Conservation (phyloP, 2,797 vertebrate genomes). For the Falco columbarius region DNA sequence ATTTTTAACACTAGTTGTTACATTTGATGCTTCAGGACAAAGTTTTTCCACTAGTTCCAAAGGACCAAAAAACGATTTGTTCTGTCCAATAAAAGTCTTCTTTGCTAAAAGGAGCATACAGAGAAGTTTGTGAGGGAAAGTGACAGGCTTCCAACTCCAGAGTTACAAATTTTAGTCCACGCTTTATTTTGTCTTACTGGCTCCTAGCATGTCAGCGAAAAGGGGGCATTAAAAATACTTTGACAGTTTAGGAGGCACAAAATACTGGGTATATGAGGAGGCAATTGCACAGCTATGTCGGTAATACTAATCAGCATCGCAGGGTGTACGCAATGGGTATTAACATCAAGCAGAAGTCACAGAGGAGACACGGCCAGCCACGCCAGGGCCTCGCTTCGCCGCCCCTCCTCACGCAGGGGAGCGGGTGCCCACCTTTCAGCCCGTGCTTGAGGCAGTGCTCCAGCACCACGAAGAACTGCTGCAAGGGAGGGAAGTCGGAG, state of each 20-base stretch:
- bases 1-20: constrained; percentile 94
- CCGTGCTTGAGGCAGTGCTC: constrained; percentile 98
- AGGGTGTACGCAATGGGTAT: fast-evolving
- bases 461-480: constrained; percentile 96
- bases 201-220: fast-evolving
- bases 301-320: fast-evolving
- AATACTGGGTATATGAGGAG: neutral
- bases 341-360: neutral
- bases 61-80: constrained; percentile 96
- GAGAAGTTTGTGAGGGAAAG: constrained; percentile 28
- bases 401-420: neutral
- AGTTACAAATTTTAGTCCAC: neutral
- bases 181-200: neutral
- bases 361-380: neutral
- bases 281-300: neutral
- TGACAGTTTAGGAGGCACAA: neutral
- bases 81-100: constrained; percentile 95
- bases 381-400: fast-evolving
- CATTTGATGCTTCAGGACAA: constrained; percentile 93
- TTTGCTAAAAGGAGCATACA: constrained; percentile 80
- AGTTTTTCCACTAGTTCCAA: constrained; percentile 95
- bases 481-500: constrained; percentile 92
- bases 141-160: neutral
- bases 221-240: neutral
- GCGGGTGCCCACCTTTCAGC: constrained; percentile 86